These are phyloP conservation scores for Falco naumanni DNA, from an alignment of 2,797 vertebrate genomes.

Conservation along the genomic window DNA sequence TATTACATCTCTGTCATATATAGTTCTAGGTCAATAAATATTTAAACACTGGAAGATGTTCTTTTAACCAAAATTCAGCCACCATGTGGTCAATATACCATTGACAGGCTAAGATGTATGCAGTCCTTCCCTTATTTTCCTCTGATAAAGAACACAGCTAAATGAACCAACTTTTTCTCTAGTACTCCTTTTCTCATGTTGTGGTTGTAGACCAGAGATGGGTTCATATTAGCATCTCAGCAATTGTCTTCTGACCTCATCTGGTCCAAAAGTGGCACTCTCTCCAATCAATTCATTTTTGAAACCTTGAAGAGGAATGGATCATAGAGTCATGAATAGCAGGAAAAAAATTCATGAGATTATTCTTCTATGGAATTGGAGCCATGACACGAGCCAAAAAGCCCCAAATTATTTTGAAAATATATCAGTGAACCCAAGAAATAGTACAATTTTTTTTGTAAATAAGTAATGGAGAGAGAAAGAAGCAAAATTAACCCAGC, in stretches of 20 bases:
- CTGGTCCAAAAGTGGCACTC: not conserved
- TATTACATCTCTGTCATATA: not conserved
- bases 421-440: not conserved
- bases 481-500: not conserved
- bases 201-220: not conserved
- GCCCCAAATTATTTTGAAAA: not conserved
- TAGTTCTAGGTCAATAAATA: not conserved
- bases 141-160: not conserved
- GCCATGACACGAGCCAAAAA: not conserved
- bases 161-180: not conserved
- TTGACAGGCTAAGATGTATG: not conserved
- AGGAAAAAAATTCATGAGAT: not conserved
- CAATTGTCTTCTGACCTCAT: not conserved
- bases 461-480: not conserved
- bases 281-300: not conserved
- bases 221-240: not conserved
- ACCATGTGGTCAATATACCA: not conserved
- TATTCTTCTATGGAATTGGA: not conserved
- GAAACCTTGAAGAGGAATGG: not conserved
- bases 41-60: not conserved
- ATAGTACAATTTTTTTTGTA: not conserved
- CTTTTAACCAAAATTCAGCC: not conserved
- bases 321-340: not conserved
- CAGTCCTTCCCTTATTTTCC: not conserved
- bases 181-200: not conserved